Evolutionary conservation across 2,888 invertebrate genomes (phyloP), one percentile per base, ranked within the genome.

Genomic region (Eurois occulta): DNA sequence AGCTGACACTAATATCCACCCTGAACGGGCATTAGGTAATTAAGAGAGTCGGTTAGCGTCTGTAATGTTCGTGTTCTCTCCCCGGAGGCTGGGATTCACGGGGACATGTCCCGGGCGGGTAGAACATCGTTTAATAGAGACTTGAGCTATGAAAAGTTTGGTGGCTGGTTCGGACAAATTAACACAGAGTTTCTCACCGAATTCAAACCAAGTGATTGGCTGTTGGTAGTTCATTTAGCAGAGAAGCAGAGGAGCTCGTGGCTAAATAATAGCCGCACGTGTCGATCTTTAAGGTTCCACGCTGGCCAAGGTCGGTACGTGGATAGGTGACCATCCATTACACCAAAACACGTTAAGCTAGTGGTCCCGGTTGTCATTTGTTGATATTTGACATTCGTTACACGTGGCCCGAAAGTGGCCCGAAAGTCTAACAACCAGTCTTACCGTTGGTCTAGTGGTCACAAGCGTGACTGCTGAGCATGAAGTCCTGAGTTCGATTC

Each of bases 1-100:
- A 41, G 32, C n/a, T 13, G 16, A 58, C 28, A 43, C 21, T 41
- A 70, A 68, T 65, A 75, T 16, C 46, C 35, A 32, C 70, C 46
- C 8, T 35, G n/a, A 72, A 65, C 72, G 32, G 28, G 32, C 13
- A 62, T 65, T 62, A 48, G 21, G 60, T 82, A 77, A 83, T 83
- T 83, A 80, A 68, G 73, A 71, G 18, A 24, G 10, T 21, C 55
- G 10, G 43, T 64, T 71, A 62, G 67, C n/a, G 28, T 24, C 11
- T 21, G 60, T 80, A 74, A 80, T 83, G 60, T 48, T 65, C 41
- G 52, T 72, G 60, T 68, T 64, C 16, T 8, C 18, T 66, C 62
- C 67, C 46, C 16, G 43, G 73, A 65, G 80, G 41, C 58, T 35
- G 60, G 60, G 38, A 71, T 65, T 62, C 69, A 55, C 28, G 66